Evolutionary conservation across 1,140 invertebrate species (phyloP).

Genomic region (Tetranychus cinnabarinus): DNA sequence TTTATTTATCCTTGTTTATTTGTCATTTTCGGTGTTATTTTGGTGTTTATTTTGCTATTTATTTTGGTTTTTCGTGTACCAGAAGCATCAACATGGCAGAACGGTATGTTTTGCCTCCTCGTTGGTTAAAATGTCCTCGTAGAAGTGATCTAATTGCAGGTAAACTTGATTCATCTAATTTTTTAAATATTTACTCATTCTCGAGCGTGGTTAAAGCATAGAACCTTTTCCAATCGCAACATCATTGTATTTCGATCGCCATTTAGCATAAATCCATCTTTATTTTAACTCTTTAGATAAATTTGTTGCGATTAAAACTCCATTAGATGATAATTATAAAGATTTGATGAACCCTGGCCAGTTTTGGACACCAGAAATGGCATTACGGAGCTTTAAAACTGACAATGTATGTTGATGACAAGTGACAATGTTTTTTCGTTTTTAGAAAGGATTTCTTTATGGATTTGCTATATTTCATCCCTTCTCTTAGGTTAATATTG

Average conservation of each 20-base stretch:
- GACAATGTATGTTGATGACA: constrained; percentile 31
- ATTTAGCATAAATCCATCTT: background rate
- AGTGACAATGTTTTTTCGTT: no score
- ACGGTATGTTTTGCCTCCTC: constrained; percentile 33
- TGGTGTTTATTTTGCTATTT: no score
- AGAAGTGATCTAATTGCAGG: constrained; percentile 47
- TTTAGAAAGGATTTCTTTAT: background rate
- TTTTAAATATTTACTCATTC: constrained; percentile 17
- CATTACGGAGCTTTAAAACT: constrained; percentile 42
- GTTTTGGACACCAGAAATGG: constrained; percentile 58
- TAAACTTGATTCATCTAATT: constrained; percentile 21
- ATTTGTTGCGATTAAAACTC: constrained; percentile 72
- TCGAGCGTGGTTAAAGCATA: constrained; percentile 3
- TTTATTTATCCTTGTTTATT: no score
- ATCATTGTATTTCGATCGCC: background rate
- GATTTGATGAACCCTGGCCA: constrained; percentile 48
- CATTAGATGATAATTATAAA: constrained; percentile 48
- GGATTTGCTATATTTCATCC: background rate
- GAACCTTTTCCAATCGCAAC: constrained; percentile 18
- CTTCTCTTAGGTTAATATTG: constrained; percentile 42
- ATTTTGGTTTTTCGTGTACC: no score
- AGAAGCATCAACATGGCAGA: no score
- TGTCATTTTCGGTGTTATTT: no score
- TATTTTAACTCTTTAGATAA: constrained; percentile 17
- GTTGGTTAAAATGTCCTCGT: constrained; percentile 77